Evolutionary conservation across 1,140 invertebrate species (phyloP).

Genomic region (Drosophila equinoxialis): DNA sequence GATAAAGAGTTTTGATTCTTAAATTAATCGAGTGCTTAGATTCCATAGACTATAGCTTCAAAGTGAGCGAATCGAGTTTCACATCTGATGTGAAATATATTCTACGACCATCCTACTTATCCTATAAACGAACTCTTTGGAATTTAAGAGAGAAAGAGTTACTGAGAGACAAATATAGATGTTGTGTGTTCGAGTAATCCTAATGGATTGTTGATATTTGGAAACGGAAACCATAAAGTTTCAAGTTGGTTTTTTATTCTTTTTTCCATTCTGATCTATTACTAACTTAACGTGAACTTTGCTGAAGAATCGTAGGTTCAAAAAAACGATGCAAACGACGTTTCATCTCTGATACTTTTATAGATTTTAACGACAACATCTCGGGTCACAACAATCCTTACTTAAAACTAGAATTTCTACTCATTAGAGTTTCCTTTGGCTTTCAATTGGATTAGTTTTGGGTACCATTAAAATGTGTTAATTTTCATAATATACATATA

Average conservation of each 20-base stretch:
- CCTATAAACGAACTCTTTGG: not conserved
- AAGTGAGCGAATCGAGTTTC: not conserved
- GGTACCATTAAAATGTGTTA: not conserved
- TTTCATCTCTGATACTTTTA: not conserved
- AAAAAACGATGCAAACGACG: too few relatives aligned
- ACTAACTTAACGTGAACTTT: too few relatives aligned
- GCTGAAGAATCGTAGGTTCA: too few relatives aligned
- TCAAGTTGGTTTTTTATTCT: not conserved
- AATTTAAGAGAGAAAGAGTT: not conserved
- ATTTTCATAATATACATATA: not conserved
- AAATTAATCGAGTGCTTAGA: not conserved
- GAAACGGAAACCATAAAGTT: not conserved
- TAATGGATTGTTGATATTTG: not conserved
- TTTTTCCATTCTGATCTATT: too few relatives aligned
- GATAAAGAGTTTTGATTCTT: not conserved
- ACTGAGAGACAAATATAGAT: not conserved
- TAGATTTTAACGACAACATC: not conserved
- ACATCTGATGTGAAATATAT: slow-evolving; percentile 1
- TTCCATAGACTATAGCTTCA: not conserved
- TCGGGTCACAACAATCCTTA: not conserved
- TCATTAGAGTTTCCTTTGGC: not conserved
- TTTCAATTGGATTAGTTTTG: not conserved
- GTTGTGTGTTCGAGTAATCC: not conserved
- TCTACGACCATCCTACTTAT: not conserved
- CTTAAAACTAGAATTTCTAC: not conserved